Conservation (phyloP, 2,888 invertebrate species). For the Apeira syringaria region DNA sequence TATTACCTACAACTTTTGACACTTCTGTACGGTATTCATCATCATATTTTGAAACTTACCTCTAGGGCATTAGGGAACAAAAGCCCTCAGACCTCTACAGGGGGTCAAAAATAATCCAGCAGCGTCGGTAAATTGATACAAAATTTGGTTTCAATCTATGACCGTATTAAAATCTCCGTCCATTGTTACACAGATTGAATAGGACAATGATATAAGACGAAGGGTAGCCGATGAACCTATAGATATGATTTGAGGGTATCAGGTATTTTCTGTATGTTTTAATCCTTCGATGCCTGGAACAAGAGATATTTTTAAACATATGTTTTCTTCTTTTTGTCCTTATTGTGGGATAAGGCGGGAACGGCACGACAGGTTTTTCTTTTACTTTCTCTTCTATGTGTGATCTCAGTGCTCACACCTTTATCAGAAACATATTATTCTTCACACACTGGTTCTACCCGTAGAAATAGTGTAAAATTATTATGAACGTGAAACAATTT, state of each 20-base stretch:
- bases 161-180: conserved; percentile 48
- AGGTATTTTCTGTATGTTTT: not conserved
- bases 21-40: conserved; percentile 1
- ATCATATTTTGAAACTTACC: conserved; percentile 10
- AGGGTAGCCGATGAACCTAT: conserved; percentile 3
- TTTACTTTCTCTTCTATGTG: too few species aligned
- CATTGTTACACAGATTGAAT: conserved; percentile 40
- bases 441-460: too few species aligned
- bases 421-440: too few species aligned
- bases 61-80: conserved; percentile 37
- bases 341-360: too few species aligned
- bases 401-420: too few species aligned
- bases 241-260: not conserved
- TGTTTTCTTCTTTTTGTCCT: too few species aligned
- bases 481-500: too few species aligned
- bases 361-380: too few species aligned
- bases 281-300: too few species aligned
- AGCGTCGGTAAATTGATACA: conserved; percentile 75
- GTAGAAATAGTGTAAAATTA: too few species aligned
- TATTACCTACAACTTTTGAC: not conserved
- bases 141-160: conserved; percentile 62
- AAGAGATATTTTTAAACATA: too few species aligned
- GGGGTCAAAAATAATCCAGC: conserved; percentile 63
- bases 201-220: conserved; percentile 14
- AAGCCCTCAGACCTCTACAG: conserved; percentile 48